phyloP scores from a whole-genome alignment of 2,113 vertebrate species.

The Halichoeres trimaculatus region DNA sequence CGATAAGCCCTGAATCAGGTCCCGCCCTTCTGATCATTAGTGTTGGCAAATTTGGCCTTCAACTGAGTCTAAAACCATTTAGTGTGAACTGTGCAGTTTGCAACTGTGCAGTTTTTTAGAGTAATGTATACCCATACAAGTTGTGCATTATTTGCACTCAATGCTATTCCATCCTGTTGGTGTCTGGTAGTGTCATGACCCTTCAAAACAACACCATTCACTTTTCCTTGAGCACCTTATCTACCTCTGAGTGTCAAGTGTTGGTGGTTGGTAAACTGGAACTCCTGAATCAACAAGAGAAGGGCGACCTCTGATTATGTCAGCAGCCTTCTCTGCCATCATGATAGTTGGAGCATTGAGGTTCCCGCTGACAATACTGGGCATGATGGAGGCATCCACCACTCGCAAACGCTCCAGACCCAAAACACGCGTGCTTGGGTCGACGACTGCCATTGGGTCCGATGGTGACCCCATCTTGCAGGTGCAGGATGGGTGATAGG shows the following conservation, averaged over 20 bases:
- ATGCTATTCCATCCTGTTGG: background rate
- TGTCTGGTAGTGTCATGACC: background rate
- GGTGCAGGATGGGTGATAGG: constrained; percentile 96
- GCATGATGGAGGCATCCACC: constrained; percentile 97
- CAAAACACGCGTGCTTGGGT: constrained; percentile 87
- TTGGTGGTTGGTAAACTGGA: constrained; percentile 88
- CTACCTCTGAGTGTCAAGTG: constrained; percentile 85
- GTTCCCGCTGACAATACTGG: constrained; percentile 94
- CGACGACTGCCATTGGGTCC: constrained; percentile 89
- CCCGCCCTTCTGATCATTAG: too few relatives aligned
- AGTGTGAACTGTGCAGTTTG: too few relatives aligned
- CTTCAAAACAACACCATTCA: background rate
- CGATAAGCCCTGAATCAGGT: too few relatives aligned
- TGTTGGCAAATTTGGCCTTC: too few relatives aligned
- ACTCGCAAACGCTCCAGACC: constrained; percentile 91
- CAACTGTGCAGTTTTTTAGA: too few relatives aligned
- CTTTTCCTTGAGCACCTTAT: background rate
- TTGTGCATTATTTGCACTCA: too few relatives aligned
- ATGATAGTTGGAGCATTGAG: constrained; percentile 96
- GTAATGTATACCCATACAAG: too few relatives aligned
- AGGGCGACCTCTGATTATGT: constrained; percentile 89
- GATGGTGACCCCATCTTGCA: constrained; percentile 93
- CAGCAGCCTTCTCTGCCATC: constrained; percentile 96
- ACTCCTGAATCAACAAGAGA: constrained; percentile 82
- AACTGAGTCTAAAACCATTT: too few relatives aligned